Conservation (phyloP, 2,797 vertebrate genomes). For the Enteromius mattozi region DNA sequence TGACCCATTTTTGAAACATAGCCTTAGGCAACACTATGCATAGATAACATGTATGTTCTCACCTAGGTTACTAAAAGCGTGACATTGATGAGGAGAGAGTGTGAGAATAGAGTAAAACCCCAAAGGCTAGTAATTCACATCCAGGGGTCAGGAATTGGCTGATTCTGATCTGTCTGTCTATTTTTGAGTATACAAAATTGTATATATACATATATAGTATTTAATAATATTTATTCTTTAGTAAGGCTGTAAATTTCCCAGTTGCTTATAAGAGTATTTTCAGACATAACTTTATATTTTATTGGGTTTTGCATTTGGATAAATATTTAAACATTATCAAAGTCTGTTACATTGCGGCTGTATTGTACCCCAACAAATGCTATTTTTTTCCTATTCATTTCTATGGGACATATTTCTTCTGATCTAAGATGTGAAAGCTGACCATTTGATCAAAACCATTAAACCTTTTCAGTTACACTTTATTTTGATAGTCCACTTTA, state of each 20-base stretch:
- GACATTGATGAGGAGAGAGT: constrained; percentile 57
- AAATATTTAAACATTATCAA: neutral
- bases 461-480: neutral
- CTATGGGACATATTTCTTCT: too few species aligned
- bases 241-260: neutral
- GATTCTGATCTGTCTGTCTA: too few species aligned
- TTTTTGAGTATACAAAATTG: neutral
- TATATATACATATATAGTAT: neutral
- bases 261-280: neutral
- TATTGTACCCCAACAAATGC: neutral
- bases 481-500: too few species aligned
- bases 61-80: constrained; percentile 55
- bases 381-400: neutral
- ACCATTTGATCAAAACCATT: neutral
- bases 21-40: constrained; percentile 64
- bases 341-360: neutral
- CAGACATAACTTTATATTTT: neutral
- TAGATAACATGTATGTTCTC: constrained; percentile 60
- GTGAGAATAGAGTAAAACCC: constrained; percentile 45
- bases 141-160: neutral
- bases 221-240: neutral
- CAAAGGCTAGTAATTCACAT: constrained; percentile 22
- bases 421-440: too few species aligned
- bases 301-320: neutral
- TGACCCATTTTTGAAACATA: constrained; percentile 72